These are phyloP conservation scores for Trilocha varians DNA, from an alignment of 2,888 invertebrate species.

Conservation along the genomic window DNA sequence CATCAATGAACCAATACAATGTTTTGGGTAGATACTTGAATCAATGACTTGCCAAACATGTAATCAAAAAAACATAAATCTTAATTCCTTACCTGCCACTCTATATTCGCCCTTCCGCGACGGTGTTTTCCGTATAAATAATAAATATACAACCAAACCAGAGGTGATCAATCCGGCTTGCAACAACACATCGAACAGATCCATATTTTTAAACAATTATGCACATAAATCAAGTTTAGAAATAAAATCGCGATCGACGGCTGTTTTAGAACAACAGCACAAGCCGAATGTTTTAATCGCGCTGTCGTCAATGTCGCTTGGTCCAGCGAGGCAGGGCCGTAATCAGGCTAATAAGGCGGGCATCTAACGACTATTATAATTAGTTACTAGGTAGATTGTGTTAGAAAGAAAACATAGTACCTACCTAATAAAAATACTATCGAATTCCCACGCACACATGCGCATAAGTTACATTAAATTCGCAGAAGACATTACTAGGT, in stretches of 20 bases:
- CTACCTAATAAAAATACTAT: too few relatives aligned
- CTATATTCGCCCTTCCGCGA: slow-evolving; percentile 31
- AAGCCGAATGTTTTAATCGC: not conserved
- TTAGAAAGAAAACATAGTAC: too few relatives aligned
- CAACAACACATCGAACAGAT: slow-evolving; percentile 44
- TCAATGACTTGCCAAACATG: too few relatives aligned
- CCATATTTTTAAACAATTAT: slow-evolving; percentile 25
- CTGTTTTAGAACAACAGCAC: not conserved
- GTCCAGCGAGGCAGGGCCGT: not conserved
- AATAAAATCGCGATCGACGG: not conserved
- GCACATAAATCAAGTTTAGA: not conserved
- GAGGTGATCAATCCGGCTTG: slow-evolving; percentile 45
- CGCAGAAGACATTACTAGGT: too few relatives aligned
- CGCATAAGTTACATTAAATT: too few relatives aligned
- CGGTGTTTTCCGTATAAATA: slow-evolving; percentile 36
- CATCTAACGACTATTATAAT: not conserved
- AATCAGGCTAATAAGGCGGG: not conserved
- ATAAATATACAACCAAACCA: slow-evolving; percentile 43
- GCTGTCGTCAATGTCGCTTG: not conserved
- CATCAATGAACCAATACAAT: too few relatives aligned
- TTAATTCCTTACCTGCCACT: slow-evolving; percentile 33
- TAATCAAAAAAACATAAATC: not conserved
- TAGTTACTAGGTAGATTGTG: too few relatives aligned
- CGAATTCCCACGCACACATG: too few relatives aligned
- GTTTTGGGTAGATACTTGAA: too few relatives aligned